These are phyloP conservation scores for Centroberyx gerrardi DNA, from an alignment of 2,797 vertebrate species.

Conservation along the genomic window DNA sequence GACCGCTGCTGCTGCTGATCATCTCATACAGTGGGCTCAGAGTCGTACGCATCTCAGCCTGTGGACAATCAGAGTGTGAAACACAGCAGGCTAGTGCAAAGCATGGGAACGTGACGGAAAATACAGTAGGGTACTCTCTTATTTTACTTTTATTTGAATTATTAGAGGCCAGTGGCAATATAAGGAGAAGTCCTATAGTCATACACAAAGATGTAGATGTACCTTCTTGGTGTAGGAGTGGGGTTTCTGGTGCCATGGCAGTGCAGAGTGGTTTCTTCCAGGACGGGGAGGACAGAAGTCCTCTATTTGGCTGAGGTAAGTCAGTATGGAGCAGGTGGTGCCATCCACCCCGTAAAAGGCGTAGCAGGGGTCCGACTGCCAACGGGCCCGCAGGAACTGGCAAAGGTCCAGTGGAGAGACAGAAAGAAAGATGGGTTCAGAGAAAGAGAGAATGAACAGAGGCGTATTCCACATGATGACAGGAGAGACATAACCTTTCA, in stretches of 20 bases:
- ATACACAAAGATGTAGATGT: background rate
- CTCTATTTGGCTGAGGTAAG: conserved; percentile 84
- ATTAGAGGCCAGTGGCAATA: too few relatives aligned
- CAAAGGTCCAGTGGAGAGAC: conserved; percentile 20
- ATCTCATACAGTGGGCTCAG: conserved; percentile 66
- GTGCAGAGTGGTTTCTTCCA: conserved; percentile 60
- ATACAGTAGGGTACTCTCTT: background rate
- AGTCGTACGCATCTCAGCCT: conserved; percentile 71
- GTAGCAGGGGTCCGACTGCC: conserved; percentile 84
- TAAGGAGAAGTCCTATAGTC: background rate
- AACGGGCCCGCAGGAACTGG: conserved; percentile 80
- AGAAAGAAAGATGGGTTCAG: background rate
- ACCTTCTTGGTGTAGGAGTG: conserved; percentile 64
- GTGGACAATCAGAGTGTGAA: conserved; percentile 6
- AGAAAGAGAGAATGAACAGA: background rate
- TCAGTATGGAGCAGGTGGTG: conserved; percentile 81
- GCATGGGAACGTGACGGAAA: background rate
- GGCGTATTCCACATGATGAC: too few relatives aligned
- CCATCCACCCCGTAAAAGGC: conserved; percentile 85
- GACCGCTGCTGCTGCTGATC: conserved; percentile 66
- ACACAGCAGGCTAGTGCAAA: too few relatives aligned
- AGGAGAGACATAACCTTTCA: too few relatives aligned
- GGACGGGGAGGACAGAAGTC: conserved; percentile 78
- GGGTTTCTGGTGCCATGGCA: conserved; percentile 70
- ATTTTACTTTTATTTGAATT: too few relatives aligned